Conservation (phyloP, 2,888 invertebrate species). For the Halictus ligatus region DNA sequence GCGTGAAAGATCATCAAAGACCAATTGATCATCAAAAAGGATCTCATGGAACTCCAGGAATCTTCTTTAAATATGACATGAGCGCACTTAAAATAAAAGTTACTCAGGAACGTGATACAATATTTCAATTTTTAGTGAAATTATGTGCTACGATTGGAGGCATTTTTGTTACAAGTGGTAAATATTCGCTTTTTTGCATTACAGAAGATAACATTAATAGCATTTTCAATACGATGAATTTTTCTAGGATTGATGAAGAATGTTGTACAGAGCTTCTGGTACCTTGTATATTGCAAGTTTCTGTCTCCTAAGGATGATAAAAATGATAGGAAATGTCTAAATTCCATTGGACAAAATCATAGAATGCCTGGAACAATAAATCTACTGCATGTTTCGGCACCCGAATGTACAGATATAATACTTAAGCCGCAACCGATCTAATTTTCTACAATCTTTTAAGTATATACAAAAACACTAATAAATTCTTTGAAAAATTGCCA, state of each 20-base stretch:
- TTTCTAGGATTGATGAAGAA: conserved; percentile 77
- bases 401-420: conserved; percentile 70
- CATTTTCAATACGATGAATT: conserved; percentile 13
- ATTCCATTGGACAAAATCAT: conserved; percentile 26
- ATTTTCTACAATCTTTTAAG: neutral
- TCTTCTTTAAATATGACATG: conserved; percentile 98
- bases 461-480: neutral
- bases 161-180: conserved; percentile 94
- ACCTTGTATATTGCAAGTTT: conserved; percentile 75
- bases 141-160: conserved; percentile 97
- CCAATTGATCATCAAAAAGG: conserved; percentile 90
- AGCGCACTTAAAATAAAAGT: conserved; percentile 95
- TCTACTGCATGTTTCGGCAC: conserved; percentile 71
- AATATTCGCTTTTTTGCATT: conserved; percentile 75
- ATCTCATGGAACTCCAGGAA: conserved; percentile 97
- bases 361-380: conserved; percentile 61
- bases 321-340: conserved; percentile 33
- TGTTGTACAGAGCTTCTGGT: conserved; percentile 78
- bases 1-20: conserved; percentile 95
- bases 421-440: conserved; percentile 66
- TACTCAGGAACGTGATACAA: conserved; percentile 91
- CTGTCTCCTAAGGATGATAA: conserved; percentile 53
- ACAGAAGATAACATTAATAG: conserved; percentile 67
- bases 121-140: conserved; percentile 93
- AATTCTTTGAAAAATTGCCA: neutral